Percentiles rank a stretch among this genome's conserved stretches.
Conservation (phyloP, 2,113 vertebrate species). For the Mugil cephalus region DNA sequence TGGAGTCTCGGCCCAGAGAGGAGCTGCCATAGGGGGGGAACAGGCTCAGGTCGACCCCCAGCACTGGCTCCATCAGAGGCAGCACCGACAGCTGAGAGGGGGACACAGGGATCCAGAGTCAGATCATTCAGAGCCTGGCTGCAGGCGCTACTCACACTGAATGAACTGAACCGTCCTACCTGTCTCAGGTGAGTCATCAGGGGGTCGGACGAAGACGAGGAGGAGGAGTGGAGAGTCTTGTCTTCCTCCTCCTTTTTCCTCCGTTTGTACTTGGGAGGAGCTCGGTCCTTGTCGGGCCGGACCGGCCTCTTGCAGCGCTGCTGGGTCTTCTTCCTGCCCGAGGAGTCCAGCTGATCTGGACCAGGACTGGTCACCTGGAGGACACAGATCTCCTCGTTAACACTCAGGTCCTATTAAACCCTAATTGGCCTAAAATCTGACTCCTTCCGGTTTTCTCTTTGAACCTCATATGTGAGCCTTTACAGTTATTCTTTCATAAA, state of each 20-base stretch:
- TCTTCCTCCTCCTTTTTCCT: slow-evolving; percentile 94
- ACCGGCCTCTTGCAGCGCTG: slow-evolving; percentile 88
- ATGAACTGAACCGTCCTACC: slow-evolving; percentile 69
- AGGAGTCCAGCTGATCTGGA: slow-evolving; percentile 79
- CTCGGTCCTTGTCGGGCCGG: slow-evolving; percentile 84
- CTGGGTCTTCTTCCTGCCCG: slow-evolving; percentile 88
- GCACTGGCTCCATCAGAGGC: slow-evolving; percentile 96
- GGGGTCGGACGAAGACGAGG: slow-evolving; percentile 82
- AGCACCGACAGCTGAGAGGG: slow-evolving; percentile 89
- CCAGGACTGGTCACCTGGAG: slow-evolving; percentile 67
- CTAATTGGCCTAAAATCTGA: no score
- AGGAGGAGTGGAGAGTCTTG: slow-evolving; percentile 68
- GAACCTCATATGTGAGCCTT: no score
- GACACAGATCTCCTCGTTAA: slow-evolving; percentile 37
- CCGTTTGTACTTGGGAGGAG: slow-evolving; percentile 90
- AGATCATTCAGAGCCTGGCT: background rate
- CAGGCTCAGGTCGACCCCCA: slow-evolving; percentile 92
- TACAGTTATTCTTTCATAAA: no score
- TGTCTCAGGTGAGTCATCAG: slow-evolving; percentile 90
- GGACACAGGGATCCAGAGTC: background rate
- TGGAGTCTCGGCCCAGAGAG: slow-evolving; percentile 89
- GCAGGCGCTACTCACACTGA: no score
- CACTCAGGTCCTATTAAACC: no score
- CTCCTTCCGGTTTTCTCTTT: no score
- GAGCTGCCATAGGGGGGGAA: slow-evolving; percentile 94